A percentile compares a stretch with the other conserved stretches of the same genome.
These are phyloP conservation scores for Drosophila cognata DNA, from an alignment of 2,888 invertebrate genomes.

Conservation along the genomic window DNA sequence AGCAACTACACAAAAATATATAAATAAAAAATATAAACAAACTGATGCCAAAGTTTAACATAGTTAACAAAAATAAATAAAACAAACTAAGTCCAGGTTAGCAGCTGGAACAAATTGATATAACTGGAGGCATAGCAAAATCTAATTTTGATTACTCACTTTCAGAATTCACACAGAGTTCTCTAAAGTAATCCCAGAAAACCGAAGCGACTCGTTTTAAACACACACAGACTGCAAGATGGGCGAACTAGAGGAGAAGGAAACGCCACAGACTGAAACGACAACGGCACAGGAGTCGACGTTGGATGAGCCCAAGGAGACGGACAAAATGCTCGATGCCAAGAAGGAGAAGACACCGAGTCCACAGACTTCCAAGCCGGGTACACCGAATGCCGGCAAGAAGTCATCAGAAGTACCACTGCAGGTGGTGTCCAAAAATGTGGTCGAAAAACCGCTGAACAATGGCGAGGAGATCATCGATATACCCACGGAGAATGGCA, in stretches of 20 bases:
- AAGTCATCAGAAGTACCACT: constrained; percentile 47
- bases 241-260: constrained; percentile 85
- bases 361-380: constrained; percentile 72
- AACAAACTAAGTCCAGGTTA: constrained; percentile 44
- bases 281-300: constrained; percentile 72
- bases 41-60: constrained; percentile 47
- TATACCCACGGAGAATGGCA: constrained; percentile 77
- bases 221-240: constrained; percentile 54
- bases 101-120: constrained; percentile 1
- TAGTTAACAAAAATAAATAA: constrained; percentile 38
- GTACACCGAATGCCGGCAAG: constrained; percentile 73
- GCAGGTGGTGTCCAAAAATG: constrained; percentile 36
- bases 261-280: constrained; percentile 82
- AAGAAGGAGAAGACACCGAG: constrained; percentile 74
- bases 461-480: constrained; percentile 83
- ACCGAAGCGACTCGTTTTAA: background rate
- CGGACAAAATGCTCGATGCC: constrained; percentile 84
- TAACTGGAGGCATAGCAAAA: background rate
- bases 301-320: constrained; percentile 84
- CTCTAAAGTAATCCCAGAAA: constrained; percentile 48
- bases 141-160: background rate
- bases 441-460: constrained; percentile 46
- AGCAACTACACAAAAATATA: constrained; percentile 42
- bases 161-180: constrained; percentile 62
- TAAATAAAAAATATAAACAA: background rate